Base-by-base conservation (phyloP, 2,888 invertebrate genomes). In the Amphimallon solstitiale region DNA sequence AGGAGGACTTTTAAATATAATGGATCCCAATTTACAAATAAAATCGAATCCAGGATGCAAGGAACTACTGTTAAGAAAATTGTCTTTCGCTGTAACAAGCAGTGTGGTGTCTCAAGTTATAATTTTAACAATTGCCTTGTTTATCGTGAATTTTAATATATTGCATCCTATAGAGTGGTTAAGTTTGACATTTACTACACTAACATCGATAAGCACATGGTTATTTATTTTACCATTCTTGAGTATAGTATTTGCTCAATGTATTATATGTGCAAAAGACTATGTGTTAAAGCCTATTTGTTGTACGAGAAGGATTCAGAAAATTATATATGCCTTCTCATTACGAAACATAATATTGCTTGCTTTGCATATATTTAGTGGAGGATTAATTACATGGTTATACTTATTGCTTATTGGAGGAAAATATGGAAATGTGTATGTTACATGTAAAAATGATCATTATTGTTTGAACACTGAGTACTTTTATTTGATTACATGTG, bases 241-340 rank as follows among this genome's bases (percentile, higher is more conserved):
- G 9, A 77, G 84, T 21, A 85, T 90, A 0, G 88, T 91, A 7
- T 87, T 90, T 67, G 84, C 90, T 4, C 91, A 92, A 81, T 90
- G 92, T n/a, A 83, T 91, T 40, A 84, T 90, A 35, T 88, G 90
- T 75, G 90, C 90, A 48, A 90, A 89, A 76, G 89, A 88, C 70
- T 90, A 91, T 73, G 84, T 91, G 19, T 82, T 85, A 15, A 86
- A 86, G 52, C 82, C 86, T 37, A 84, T 85, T 0, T 91, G 89
- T 74, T 86, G 87, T 68, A 85, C 87, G 38, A 91, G 89, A 10
- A 86, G 92, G 73, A 91, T 91, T 73, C 85, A 86, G 2, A 89
- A 88, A 82, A 83, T 92, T 56, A 76, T 88, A 34, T 86, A 86
- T 37, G 83, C 89, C 71, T 88, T 90, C 71, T 86, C 89, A 0